Conservation (phyloP, 2,888 invertebrate species). For the Chaetogeoica ovagalla region DNA sequence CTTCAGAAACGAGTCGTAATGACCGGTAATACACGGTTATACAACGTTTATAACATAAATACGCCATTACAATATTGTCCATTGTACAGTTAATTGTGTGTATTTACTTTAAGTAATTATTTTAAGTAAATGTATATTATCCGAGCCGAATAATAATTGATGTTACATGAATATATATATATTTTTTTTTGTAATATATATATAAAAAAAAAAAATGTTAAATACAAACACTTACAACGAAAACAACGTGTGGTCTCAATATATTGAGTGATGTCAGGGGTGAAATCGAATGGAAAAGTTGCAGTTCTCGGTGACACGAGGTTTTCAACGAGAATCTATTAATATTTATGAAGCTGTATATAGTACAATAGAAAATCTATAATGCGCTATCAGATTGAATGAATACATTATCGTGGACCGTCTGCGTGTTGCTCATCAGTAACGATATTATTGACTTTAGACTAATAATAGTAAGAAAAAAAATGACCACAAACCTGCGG, state of each 20-base stretch:
- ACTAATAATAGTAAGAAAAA: background rate
- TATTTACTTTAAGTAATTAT: no score
- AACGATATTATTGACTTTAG: background rate
- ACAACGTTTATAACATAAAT: no score
- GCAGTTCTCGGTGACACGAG: background rate
- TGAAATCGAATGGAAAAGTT: background rate
- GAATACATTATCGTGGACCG: background rate
- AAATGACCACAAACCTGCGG: background rate
- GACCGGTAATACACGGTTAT: no score
- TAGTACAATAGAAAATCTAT: background rate
- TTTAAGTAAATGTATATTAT: no score
- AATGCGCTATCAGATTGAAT: background rate
- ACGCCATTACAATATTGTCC: no score
- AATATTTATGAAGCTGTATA: background rate
- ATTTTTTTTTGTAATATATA: background rate
- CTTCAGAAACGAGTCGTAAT: no score
- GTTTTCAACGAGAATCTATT: background rate
- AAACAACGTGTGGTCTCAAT: no score
- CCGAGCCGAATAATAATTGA: no score
- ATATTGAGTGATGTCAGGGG: background rate
- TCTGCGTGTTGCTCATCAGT: background rate
- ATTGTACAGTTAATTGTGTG: no score
- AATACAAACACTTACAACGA: no score
- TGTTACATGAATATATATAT: no score
- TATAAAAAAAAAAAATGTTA: background rate